These are phyloP conservation scores for Cyclargus thomasi DNA, from an alignment of 1,140 invertebrate species.

Conservation along the genomic window DNA sequence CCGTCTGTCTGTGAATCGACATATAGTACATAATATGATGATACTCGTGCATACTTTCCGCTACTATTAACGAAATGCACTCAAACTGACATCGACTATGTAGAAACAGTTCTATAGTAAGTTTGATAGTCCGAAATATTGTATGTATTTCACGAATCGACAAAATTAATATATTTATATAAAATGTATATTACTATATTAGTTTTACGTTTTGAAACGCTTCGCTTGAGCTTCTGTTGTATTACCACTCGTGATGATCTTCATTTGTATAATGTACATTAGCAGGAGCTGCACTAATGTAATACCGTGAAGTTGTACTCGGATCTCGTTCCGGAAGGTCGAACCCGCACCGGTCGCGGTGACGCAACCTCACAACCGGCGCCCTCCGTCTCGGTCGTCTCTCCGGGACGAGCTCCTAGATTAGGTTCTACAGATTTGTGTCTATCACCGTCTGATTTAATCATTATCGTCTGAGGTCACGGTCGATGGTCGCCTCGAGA, in stretches of 20 bases:
- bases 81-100: background rate
- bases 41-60: background rate
- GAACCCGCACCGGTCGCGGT: too few relatives aligned
- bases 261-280: background rate
- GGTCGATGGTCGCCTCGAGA: background rate
- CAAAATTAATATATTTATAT: background rate
- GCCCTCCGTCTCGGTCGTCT: background rate
- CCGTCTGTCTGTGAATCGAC: too few relatives aligned
- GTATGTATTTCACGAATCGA: background rate
- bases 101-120: background rate
- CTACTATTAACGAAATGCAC: background rate
- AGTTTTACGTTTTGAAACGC: conserved; percentile 3
- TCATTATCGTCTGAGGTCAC: background rate
- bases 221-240: conserved; percentile 12
- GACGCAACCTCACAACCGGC: too few relatives aligned
- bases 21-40: background rate
- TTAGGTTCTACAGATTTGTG: background rate
- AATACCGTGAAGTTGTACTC: background rate
- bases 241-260: background rate
- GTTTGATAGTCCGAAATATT: background rate
- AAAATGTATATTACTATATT: background rate
- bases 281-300: background rate
- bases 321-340: background rate
- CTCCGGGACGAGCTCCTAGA: background rate
- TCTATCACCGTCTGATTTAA: background rate